Evolutionary conservation across 1,140 invertebrate genomes (phyloP).

Genomic region (Agrypnia vestita): DNA sequence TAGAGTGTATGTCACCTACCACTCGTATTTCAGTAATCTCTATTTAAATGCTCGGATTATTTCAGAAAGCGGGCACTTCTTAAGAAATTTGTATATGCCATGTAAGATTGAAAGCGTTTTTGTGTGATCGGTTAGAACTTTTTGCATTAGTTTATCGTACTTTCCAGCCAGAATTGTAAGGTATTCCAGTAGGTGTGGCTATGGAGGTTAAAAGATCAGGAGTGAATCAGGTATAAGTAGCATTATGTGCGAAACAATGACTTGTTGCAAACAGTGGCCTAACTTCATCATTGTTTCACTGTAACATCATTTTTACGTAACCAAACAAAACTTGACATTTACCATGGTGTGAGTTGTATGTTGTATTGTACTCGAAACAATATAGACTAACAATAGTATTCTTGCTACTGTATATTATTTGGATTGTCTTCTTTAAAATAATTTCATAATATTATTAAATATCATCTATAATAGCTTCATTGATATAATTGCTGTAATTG

Average conservation of each 20-base stretch:
- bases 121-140: too few relatives aligned
- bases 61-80: background rate
- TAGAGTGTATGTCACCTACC: too few relatives aligned
- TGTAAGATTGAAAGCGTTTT: too few relatives aligned
- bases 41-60: background rate
- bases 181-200: constrained; percentile 2
- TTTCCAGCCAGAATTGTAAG: background rate
- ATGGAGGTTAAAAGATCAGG: constrained; percentile 23
- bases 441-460: too few relatives aligned
- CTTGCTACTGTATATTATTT: too few relatives aligned
- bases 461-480: too few relatives aligned
- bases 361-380: background rate
- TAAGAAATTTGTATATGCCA: too few relatives aligned
- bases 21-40: too few relatives aligned
- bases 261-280: constrained; percentile 15
- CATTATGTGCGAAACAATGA: constrained; percentile 15
- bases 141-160: too few relatives aligned
- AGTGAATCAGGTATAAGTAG: constrained; percentile 7
- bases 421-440: too few relatives aligned
- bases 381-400: too few relatives aligned
- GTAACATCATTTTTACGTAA: constrained; percentile 1
- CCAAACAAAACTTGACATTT: background rate
- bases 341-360: background rate
- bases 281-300: constrained; percentile 7
- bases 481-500: too few relatives aligned